Conservation (phyloP, 1,140 invertebrate genomes). For the Drosophila asahinai region DNA sequence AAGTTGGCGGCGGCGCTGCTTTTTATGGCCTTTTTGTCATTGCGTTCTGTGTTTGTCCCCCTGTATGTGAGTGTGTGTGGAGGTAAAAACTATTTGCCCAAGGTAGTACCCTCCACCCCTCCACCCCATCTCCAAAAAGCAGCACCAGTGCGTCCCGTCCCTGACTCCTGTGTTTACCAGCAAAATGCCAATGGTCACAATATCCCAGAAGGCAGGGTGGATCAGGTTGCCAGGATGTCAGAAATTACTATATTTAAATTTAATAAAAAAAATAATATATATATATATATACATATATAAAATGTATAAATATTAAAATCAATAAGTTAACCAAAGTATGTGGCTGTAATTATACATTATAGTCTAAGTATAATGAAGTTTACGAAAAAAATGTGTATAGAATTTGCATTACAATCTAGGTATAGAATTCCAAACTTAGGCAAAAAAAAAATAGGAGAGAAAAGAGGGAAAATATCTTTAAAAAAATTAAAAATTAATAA, state of each 20-base stretch:
- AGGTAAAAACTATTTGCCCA: conserved; percentile 72
- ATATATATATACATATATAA: too few relatives aligned
- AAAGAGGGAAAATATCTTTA: too few relatives aligned
- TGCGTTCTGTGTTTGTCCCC: conserved; percentile 39
- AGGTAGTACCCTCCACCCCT: not conserved
- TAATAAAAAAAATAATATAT: too few relatives aligned
- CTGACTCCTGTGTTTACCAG: conserved; percentile 63
- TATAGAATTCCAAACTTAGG: too few relatives aligned
- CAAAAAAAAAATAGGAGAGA: too few relatives aligned
- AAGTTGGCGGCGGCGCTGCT: conserved; percentile 66
- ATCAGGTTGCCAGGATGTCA: not conserved
- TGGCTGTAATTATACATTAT: too few relatives aligned
- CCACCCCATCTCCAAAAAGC: not conserved
- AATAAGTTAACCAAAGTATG: too few relatives aligned
- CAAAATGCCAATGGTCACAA: conserved; percentile 79
- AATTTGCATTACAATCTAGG: too few relatives aligned
- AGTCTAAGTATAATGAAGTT: too few relatives aligned
- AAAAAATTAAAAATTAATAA: too few relatives aligned
- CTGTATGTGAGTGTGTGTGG: conserved; percentile 12
- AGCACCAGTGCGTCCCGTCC: not conserved
- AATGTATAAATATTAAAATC: too few relatives aligned
- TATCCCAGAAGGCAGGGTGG: conserved; percentile 24
- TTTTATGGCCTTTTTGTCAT: conserved; percentile 73
- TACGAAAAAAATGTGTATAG: too few relatives aligned
- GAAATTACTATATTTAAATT: not conserved